These are phyloP conservation scores for Vidua chalybeata DNA, from an alignment of 2,113 vertebrate genomes.

Conservation along the genomic window DNA sequence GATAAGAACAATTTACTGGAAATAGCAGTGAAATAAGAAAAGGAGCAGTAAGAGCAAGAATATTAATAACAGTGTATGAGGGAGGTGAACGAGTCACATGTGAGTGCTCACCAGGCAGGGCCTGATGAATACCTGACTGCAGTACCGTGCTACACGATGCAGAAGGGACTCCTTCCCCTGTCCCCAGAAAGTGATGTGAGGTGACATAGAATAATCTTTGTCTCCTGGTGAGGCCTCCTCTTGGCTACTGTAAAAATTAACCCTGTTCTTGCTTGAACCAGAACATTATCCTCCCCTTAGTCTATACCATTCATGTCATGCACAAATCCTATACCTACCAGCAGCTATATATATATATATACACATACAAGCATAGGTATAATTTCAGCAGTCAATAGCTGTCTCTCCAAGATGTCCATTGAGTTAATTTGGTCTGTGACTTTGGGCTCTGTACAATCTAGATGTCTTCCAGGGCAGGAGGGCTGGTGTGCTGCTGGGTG, in stretches of 20 bases:
- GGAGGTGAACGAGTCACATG: background rate
- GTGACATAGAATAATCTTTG: background rate
- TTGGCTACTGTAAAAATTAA: background rate
- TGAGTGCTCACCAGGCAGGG: background rate
- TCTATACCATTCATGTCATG: background rate
- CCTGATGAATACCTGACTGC: background rate
- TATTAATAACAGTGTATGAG: background rate
- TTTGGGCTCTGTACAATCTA: background rate
- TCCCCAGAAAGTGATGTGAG: background rate
- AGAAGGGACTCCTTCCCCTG: background rate
- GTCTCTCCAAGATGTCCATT: background rate
- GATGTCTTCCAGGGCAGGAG: background rate
- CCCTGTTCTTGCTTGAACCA: background rate
- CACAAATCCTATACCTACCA: background rate
- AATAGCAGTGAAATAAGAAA: background rate
- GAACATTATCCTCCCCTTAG: background rate
- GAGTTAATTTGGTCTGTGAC: background rate
- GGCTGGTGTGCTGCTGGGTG: background rate
- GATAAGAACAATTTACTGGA: background rate
- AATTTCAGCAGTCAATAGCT: background rate
- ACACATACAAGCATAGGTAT: background rate
- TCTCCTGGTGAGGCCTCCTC: background rate
- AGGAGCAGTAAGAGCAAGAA: background rate
- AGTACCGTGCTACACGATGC: accelerated
- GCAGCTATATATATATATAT: too few relatives aligned